A percentile compares a stretch with the other conserved stretches of the same genome.
Conservation (phyloP, 2,888 invertebrate genomes). For the Dryococelus australis region DNA sequence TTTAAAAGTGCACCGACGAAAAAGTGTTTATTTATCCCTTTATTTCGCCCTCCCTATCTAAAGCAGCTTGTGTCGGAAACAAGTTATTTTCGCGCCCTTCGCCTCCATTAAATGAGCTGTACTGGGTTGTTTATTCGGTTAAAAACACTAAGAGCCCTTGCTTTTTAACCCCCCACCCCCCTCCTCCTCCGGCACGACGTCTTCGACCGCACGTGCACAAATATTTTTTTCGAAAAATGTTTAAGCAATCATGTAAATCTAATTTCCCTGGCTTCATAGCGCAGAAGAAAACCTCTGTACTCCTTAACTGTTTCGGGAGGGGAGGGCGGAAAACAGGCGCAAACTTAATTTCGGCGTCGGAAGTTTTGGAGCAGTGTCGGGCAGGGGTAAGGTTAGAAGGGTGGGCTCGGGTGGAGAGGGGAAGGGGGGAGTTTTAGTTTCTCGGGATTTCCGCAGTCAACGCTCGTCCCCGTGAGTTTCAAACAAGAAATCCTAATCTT, state of each 20-base stretch:
- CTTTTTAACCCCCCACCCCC: not conserved
- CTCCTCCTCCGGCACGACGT: no score
- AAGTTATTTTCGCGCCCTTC: no score
- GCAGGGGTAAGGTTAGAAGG: not conserved
- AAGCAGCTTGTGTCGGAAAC: no score
- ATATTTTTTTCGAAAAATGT: not conserved
- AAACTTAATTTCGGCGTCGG: not conserved
- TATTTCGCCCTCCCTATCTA: no score
- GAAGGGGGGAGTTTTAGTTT: not conserved
- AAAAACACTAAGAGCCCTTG: not conserved
- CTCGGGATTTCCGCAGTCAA: not conserved
- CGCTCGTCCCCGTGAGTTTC: not conserved
- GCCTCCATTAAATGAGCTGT: not conserved
- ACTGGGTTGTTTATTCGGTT: not conserved
- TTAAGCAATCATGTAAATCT: not conserved
- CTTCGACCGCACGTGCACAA: not conserved
- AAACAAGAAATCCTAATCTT: constrained; percentile 16
- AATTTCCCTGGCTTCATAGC: not conserved
- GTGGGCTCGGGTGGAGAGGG: not conserved
- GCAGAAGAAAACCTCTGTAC: not conserved
- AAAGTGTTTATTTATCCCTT: no score
- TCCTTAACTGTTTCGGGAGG: not conserved
- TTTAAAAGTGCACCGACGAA: no score
- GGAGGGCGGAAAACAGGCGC: not conserved
- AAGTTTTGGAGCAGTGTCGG: not conserved